Base-by-base conservation (phyloP, 1,140 invertebrate genomes). In the Drosophila kohkoa region DNA sequence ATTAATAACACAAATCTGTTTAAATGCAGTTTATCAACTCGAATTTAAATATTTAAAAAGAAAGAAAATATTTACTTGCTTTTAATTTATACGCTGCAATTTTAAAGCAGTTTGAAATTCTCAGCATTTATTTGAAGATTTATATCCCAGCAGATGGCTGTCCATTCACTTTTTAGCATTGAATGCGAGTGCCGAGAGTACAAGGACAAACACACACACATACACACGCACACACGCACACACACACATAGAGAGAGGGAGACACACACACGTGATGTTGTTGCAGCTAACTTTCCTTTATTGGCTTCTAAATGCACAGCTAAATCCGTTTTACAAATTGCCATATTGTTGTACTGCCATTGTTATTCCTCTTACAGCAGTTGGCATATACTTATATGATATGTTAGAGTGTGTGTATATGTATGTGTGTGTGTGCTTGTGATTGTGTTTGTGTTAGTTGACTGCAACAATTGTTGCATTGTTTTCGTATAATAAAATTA, bases 401-500 rank as follows among this genome's bases (percentile, higher is more conserved):
- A 58, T 52, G 41, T 25, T 25, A 25, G 20, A 25, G 20, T 58
- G 49, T 30, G 48, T 65, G 45, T 63, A 5, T 32, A 32, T 51
- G 15, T 49, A 11, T 35, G 13, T 11, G 4, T 55, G 41, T 64
- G 45, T 60, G 16, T 52, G 20, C 8, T 5, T 25, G 45, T 59
- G 20, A 55, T 15, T 55, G 13, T 46, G 11, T 15, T 30, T 67
- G 51, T 81, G 73, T 65, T 71, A 65, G 52, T 64, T 77, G 76
- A 66, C 65, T 82, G 72, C 54, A 59, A 67, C 74, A 79, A 73
- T 79, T 79, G 74, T 88, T 88, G 83, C 83, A 88, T 88, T 88
- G 83, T 88, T 88, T 88, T 88, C 80, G 80, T 80, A 80, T 88
- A 88, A 88, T 88, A 88, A 88, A 88, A 88, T 88, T 88, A 88